Percentiles rank a stretch among this genome's conserved stretches.
Conservation (phyloP, 2,797 vertebrate species). For the Cheirogaleus major region DNA sequence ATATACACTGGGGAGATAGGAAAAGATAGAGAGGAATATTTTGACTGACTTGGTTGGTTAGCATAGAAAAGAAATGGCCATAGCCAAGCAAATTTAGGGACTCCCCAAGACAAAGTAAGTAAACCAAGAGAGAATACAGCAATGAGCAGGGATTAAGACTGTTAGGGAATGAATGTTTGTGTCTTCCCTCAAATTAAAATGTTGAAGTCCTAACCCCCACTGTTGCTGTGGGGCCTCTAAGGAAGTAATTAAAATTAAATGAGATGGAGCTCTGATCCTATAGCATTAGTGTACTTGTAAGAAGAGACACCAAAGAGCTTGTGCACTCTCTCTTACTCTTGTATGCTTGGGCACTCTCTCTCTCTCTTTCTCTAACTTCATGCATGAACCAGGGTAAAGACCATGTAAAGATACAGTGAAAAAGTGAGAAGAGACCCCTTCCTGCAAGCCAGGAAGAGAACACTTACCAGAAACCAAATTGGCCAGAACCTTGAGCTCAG, state of each 20-base stretch:
- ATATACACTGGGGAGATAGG: background rate
- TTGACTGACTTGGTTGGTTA: background rate
- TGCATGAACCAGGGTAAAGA: background rate
- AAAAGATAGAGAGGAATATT: background rate
- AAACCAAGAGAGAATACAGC: background rate
- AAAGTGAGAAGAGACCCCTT: background rate
- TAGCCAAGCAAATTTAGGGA: background rate
- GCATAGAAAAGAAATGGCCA: background rate
- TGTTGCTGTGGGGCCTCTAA: background rate
- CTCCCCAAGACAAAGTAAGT: background rate
- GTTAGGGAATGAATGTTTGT: background rate
- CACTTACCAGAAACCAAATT: background rate
- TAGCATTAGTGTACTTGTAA: background rate
- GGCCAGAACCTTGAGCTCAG: background rate
- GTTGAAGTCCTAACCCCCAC: background rate
- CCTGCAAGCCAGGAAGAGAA: background rate
- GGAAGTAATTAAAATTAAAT: background rate
- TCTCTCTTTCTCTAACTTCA: background rate
- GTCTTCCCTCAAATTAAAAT: background rate
- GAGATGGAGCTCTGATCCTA: background rate
- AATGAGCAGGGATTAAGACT: background rate
- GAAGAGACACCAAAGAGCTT: background rate
- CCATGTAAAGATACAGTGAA: background rate
- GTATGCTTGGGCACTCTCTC: background rate
- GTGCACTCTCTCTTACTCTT: too few relatives aligned